Base-by-base conservation (phyloP, 1,140 invertebrate species). In the Anagrus nilaparvatae region DNA sequence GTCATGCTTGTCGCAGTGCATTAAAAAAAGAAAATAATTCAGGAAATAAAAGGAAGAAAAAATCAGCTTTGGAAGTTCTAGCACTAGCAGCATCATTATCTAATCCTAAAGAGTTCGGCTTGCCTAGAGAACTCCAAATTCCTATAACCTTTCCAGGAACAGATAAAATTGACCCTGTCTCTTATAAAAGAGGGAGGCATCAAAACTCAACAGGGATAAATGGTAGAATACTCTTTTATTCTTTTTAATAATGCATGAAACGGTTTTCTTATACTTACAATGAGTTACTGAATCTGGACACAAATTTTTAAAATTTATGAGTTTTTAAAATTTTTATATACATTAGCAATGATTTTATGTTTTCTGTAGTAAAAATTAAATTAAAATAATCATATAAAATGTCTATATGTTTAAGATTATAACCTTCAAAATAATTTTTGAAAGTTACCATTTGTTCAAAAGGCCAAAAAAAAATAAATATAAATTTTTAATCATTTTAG, bases 101-200 rank as follows among this genome's bases (percentile, higher is more conserved):
- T 60, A 95, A 94, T 70, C 89, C 91, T 4, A 77, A 76, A 51
- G 86, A 94, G 64, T 94, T 93, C 68, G 81, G 87, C 55, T 61
- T 95, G 43, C 87, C 89, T 1, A 70, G 76, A 44, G 84, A 90
- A 52, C 75, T 91, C 59, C 75, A 76, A 42, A 71, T 87, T 44
- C 81, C 82, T 42, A 80, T 78, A 35, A 73, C 77, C 34, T 85
- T 94, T 58, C 89, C 89, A 42, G 89, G 89, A 44, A 80, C 76
- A 32, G 82, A 84, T 47, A 84, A 83, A 70, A 50, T 61, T 24
- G 59, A 63, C 50, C 52, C 59, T 19, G 48, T 58, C 14, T 53
- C 56, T 39, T 59, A 46, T 20, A 67, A 64, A 52, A 60, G 55
- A 49, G 62, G 62, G 38, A 64, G 52, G 41, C 57, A 59, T 39